Evolutionary conservation across 2,113 vertebrate species (phyloP).

Genomic region (Morone saxatilis): DNA sequence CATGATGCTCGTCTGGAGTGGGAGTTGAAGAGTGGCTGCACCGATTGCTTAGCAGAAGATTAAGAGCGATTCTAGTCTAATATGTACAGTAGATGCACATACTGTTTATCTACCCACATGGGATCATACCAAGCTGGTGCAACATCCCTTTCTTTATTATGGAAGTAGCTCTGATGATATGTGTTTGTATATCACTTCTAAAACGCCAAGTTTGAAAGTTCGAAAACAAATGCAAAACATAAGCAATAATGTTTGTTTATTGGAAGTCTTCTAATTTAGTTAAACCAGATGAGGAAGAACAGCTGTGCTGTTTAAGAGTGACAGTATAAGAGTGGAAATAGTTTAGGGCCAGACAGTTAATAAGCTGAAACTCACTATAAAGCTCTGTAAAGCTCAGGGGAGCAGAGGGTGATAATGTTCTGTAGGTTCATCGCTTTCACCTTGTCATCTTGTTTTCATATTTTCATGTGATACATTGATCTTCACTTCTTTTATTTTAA

Average conservation of each 20-base stretch:
- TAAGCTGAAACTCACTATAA: neutral
- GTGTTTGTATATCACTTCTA: neutral
- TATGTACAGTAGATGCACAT: conserved; percentile 6
- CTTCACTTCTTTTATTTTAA: neutral
- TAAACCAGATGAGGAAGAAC: neutral
- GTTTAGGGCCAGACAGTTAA: neutral
- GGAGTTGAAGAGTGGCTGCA: conserved; percentile 45
- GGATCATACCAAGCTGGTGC: neutral
- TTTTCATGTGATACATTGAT: neutral
- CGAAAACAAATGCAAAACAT: neutral
- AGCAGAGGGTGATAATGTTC: neutral
- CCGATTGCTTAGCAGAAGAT: conserved; percentile 21
- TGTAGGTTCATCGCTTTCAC: neutral
- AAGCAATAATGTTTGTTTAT: neutral
- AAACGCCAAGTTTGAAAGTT: neutral
- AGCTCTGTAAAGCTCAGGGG: neutral
- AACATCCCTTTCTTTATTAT: conserved; percentile 3
- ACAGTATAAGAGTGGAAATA: neutral
- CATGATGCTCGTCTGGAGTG: conserved; percentile 47
- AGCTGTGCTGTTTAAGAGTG: neutral
- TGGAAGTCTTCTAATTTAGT: neutral
- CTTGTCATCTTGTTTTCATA: neutral
- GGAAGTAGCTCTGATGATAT: neutral
- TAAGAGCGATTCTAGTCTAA: neutral
- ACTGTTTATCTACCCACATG: conserved; percentile 8